Evolutionary conservation across 2,888 invertebrate species (phyloP).

Genomic region (Synergus gifuensis): DNA sequence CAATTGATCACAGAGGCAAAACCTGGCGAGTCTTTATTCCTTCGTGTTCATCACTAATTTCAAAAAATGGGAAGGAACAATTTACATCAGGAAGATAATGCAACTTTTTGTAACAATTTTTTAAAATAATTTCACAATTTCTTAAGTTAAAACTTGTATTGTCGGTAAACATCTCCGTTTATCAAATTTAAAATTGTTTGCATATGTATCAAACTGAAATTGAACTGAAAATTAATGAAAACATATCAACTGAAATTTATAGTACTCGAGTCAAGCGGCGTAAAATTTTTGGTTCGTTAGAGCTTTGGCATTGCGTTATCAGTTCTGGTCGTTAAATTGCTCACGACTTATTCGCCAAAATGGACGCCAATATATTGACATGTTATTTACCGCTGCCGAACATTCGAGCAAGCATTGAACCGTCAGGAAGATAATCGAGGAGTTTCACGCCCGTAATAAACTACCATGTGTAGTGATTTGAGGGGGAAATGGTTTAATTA

Average conservation of each 20-base stretch:
- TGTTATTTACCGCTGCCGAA: slow-evolving; percentile 24
- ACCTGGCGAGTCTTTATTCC: not conserved
- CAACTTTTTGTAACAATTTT: too few species aligned
- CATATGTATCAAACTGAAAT: too few species aligned
- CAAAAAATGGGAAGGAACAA: not conserved
- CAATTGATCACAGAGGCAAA: slow-evolving; percentile 1
- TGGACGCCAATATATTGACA: slow-evolving; percentile 32
- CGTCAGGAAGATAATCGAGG: slow-evolving; percentile 45
- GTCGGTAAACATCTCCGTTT: too few species aligned
- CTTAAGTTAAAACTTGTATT: too few species aligned
- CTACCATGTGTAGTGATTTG: slow-evolving; percentile 18
- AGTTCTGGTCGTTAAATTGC: slow-evolving; percentile 26
- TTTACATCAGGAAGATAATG: too few species aligned
- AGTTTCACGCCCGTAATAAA: slow-evolving; percentile 54
- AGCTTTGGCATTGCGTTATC: slow-evolving; percentile 21
- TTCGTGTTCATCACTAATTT: not conserved
- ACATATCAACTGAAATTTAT: too few species aligned
- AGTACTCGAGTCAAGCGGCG: too few species aligned
- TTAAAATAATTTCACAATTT: too few species aligned
- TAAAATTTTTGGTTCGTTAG: not conserved
- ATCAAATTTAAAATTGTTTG: too few species aligned
- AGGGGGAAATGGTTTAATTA: slow-evolving; percentile 58
- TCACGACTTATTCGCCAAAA: slow-evolving; percentile 23
- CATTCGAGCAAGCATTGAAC: slow-evolving; percentile 27
- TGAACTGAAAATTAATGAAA: too few species aligned